phyloP scores from a whole-genome alignment of 1,140 invertebrate species.

The Anagrus nilaparvatae region DNA sequence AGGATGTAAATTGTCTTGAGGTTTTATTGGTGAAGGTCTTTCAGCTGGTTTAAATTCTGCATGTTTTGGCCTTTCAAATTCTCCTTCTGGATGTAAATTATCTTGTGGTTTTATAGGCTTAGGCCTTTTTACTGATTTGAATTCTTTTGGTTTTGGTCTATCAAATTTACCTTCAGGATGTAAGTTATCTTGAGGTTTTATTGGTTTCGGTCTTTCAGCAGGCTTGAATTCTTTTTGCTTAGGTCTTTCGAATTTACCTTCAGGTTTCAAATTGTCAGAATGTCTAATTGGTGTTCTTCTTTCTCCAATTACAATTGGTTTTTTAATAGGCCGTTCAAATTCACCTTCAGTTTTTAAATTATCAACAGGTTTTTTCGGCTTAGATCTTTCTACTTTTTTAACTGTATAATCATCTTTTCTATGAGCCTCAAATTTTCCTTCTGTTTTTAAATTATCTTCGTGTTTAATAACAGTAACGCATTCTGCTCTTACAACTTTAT shows the following conservation, averaged over 20 bases:
- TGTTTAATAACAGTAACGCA: slow-evolving; percentile 47
- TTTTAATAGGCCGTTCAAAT: slow-evolving; percentile 47
- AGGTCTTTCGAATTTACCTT: slow-evolving; percentile 49
- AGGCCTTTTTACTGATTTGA: slow-evolving; percentile 17
- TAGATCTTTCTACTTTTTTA: slow-evolving; percentile 30
- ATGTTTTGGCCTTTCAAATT: slow-evolving; percentile 35
- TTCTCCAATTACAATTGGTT: slow-evolving; percentile 44
- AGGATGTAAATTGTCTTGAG: slow-evolving; percentile 37
- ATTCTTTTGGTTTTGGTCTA: slow-evolving; percentile 28
- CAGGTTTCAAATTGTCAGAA: slow-evolving; percentile 44
- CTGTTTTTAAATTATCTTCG: slow-evolving; percentile 49
- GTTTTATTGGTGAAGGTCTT: slow-evolving; percentile 30
- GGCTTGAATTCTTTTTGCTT: slow-evolving; percentile 40
- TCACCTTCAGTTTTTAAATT: slow-evolving; percentile 56
- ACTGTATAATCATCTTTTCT: slow-evolving; percentile 42
- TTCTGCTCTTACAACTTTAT: slow-evolving; percentile 39
- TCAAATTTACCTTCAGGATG: slow-evolving; percentile 47
- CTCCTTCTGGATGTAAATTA: slow-evolving; percentile 43
- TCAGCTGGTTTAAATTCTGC: slow-evolving; percentile 40
- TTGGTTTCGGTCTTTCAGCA: slow-evolving; percentile 45
- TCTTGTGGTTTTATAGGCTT: slow-evolving; percentile 43
- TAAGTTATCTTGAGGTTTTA: slow-evolving; percentile 49
- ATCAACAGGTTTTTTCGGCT: slow-evolving; percentile 35
- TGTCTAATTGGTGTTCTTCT: slow-evolving; percentile 37
- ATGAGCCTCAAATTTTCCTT: slow-evolving; percentile 56